phyloP scores from a whole-genome alignment of 2,888 invertebrate species.

The Melangyna quadrimaculata region DNA sequence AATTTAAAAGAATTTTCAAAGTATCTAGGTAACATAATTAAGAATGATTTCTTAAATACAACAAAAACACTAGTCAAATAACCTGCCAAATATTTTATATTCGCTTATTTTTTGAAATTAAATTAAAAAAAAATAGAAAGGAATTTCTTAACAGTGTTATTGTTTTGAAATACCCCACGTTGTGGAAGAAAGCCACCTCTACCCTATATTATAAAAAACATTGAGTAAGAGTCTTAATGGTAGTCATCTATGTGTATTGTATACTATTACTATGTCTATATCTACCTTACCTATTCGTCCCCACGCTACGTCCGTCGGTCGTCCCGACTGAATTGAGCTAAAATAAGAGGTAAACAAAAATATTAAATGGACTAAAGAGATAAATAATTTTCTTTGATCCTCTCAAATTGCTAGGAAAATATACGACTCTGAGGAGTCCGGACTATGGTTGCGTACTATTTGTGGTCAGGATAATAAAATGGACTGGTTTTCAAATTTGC shows the following conservation, averaged over 20 bases:
- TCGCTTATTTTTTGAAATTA: too few species aligned
- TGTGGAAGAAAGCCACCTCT: neutral
- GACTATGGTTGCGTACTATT: constrained; percentile 76
- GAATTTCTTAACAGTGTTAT: too few species aligned
- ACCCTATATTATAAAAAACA: neutral
- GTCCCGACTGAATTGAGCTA: constrained; percentile 14
- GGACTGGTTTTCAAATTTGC: constrained; percentile 78
- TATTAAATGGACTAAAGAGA: constrained; percentile 29
- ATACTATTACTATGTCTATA: too few species aligned
- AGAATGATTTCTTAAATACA: too few species aligned
- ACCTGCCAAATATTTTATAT: too few species aligned
- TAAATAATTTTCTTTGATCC: constrained; percentile 71
- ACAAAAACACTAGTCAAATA: too few species aligned
- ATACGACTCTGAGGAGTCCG: constrained; percentile 45
- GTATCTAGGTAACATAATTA: too few species aligned
- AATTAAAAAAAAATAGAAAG: too few species aligned
- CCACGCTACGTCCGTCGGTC: too few species aligned
- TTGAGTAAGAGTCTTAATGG: neutral
- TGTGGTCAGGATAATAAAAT: constrained; percentile 79
- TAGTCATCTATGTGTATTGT: neutral
- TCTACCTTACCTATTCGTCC: neutral
- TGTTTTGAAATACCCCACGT: neutral
- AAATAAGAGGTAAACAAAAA: neutral
- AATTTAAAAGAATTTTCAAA: too few species aligned
- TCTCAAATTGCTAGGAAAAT: constrained; percentile 68